Conservation (phyloP, 2,888 invertebrate species). For the Ischnura elegans region DNA sequence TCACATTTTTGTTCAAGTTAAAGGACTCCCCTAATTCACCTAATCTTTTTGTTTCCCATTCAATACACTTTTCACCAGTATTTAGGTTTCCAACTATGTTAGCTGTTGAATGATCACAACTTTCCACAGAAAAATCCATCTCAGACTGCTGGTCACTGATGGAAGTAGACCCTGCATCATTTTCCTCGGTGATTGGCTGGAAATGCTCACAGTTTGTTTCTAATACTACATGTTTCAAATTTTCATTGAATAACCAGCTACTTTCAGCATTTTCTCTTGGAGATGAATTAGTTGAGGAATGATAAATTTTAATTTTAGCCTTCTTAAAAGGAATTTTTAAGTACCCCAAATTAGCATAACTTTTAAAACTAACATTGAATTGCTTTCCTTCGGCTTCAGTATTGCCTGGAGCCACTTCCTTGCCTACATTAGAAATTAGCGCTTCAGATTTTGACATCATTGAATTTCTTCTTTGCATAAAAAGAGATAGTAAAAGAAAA, state of each 20-base stretch:
- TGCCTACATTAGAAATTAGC: not conserved
- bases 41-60: not conserved
- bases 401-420: not conserved
- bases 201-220: not conserved
- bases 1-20: not conserved
- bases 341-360: not conserved
- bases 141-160: not conserved
- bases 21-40: not conserved
- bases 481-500: not conserved
- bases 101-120: not conserved
- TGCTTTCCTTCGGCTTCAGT: not conserved
- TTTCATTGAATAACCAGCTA: not conserved
- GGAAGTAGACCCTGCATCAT: not conserved
- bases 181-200: not conserved
- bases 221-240: not conserved
- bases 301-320: not conserved
- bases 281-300: not conserved
- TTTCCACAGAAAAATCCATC: not conserved
- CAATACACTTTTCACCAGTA: not conserved
- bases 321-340: constrained; percentile 9
- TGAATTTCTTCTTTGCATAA: constrained; percentile 5
- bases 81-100: not conserved
- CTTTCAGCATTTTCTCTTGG: constrained; percentile 30
- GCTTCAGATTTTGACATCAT: not conserved
- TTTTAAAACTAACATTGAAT: not conserved